Percentiles rank a stretch among this genome's conserved stretches.
These are phyloP conservation scores for Sylvicola fuscatus DNA, from an alignment of 2,888 invertebrate species.

Conservation along the genomic window DNA sequence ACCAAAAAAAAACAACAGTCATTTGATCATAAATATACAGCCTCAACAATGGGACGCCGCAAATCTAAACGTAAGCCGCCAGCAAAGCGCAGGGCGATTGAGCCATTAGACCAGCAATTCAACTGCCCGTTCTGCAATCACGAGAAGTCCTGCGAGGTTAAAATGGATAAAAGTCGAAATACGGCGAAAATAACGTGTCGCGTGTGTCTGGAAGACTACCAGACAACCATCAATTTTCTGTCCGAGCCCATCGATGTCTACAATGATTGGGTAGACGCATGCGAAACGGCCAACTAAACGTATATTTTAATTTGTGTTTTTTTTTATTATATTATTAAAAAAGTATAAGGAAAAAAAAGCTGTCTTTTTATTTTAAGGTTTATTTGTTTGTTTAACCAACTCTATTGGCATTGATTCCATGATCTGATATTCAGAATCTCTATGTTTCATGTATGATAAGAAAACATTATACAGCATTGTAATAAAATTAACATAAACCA, in stretches of 20 bases:
- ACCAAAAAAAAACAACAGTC: no score
- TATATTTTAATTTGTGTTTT: not conserved
- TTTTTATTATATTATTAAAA: not conserved
- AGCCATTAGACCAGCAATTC: slow-evolving; percentile 86
- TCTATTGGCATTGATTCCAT: not conserved
- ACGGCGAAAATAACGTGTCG: slow-evolving; percentile 88
- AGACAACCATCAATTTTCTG: slow-evolving; percentile 86
- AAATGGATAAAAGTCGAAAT: slow-evolving; percentile 93
- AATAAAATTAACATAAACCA: slow-evolving; percentile 66
- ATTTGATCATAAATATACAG: no score
- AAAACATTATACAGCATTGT: slow-evolving; percentile 78
- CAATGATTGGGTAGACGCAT: slow-evolving; percentile 99
- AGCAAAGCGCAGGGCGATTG: slow-evolving; percentile 76
- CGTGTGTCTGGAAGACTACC: slow-evolving; percentile 92
- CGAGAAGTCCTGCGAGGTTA: slow-evolving; percentile 97
- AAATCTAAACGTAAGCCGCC: slow-evolving; percentile 98
- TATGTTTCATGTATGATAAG: slow-evolving; percentile 73
- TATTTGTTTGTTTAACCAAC: not conserved
- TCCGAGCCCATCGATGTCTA: slow-evolving; percentile 98
- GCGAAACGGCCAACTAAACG: slow-evolving; percentile 77
- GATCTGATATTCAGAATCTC: slow-evolving; percentile 10
- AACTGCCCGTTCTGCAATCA: slow-evolving; percentile 99
- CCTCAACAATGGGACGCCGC: slow-evolving; percentile 66
- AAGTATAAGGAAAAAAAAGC: no score
- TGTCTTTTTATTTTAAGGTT: not conserved